Evolutionary conservation across 2,888 invertebrate genomes (phyloP).

Genomic region (Polymixis lichenea): DNA sequence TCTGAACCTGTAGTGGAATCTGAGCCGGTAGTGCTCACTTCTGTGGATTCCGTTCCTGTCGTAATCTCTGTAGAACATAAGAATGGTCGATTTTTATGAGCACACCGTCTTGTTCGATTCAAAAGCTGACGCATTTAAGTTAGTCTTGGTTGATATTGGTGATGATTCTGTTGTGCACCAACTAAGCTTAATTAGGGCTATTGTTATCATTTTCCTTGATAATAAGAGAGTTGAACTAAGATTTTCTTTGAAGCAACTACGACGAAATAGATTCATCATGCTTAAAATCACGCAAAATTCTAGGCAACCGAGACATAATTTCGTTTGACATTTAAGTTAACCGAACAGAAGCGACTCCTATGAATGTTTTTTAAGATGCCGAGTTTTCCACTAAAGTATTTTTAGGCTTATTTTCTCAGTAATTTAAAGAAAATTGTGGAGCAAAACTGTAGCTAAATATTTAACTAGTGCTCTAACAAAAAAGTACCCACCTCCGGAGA

Average conservation of each 20-base stretch:
- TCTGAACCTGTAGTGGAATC: slow-evolving; percentile 16
- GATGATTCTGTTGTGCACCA: no score
- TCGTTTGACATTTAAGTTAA: background rate
- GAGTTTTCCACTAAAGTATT: background rate
- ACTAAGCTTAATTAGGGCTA: no score
- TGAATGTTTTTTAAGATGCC: background rate
- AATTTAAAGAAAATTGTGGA: background rate
- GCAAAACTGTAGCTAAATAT: no score
- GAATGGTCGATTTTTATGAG: background rate
- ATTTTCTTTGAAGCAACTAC: no score
- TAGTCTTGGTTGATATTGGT: background rate
- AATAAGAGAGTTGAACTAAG: no score
- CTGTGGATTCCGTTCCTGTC: slow-evolving; percentile 29
- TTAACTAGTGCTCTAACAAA: background rate
- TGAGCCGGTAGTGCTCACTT: slow-evolving; percentile 29
- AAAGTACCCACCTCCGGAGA: slow-evolving; percentile 31
- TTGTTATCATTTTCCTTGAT: no score
- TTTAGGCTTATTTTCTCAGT: background rate
- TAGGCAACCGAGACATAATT: no score
- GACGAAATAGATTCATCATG: no score
- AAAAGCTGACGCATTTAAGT: slow-evolving; percentile 8
- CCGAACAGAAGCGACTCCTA: background rate
- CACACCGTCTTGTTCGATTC: background rate
- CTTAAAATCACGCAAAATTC: no score
- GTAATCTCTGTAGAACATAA: slow-evolving; percentile 29